Conservation (phyloP, 2,888 invertebrate genomes). For the Argynnis bischoffii region DNA sequence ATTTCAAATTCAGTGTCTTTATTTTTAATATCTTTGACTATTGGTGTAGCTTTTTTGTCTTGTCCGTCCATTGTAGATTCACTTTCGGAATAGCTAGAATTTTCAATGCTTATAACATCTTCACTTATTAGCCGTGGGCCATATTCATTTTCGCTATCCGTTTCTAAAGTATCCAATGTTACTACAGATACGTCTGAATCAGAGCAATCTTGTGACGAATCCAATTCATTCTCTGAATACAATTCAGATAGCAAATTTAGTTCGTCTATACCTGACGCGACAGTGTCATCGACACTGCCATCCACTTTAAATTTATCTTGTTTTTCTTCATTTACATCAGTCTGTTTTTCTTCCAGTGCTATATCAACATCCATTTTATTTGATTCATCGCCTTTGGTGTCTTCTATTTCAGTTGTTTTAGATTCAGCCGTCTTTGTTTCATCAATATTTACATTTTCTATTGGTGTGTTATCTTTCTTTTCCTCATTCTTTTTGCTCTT, state of each 20-base stretch:
- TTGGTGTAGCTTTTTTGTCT: slow-evolving; percentile 26
- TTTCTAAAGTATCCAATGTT: slow-evolving; percentile 62
- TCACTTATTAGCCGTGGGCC: slow-evolving; percentile 40
- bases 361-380: slow-evolving; percentile 18
- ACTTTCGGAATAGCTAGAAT: slow-evolving; percentile 71
- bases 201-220: slow-evolving; percentile 57
- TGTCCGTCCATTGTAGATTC: slow-evolving; percentile 48
- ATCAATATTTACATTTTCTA: slow-evolving; percentile 22
- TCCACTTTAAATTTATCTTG: not conserved
- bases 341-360: not conserved
- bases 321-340: not conserved
- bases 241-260: slow-evolving; percentile 67
- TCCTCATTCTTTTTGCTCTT: slow-evolving; percentile 50
- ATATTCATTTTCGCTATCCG: slow-evolving; percentile 50
- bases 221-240: slow-evolving; percentile 58
- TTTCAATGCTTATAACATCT: slow-evolving; percentile 73
- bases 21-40: slow-evolving; percentile 23
- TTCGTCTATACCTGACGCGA: slow-evolving; percentile 67
- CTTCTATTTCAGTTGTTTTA: slow-evolving; percentile 12
- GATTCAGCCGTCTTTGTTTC: slow-evolving; percentile 8
- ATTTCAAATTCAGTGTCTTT: slow-evolving; percentile 43
- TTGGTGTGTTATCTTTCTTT: slow-evolving; percentile 33
- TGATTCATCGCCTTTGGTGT: slow-evolving; percentile 14
- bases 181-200: slow-evolving; percentile 60
- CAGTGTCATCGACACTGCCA: slow-evolving; percentile 7